Base-by-base conservation (phyloP, 2,888 invertebrate genomes). In the Marronus borbonicus region DNA sequence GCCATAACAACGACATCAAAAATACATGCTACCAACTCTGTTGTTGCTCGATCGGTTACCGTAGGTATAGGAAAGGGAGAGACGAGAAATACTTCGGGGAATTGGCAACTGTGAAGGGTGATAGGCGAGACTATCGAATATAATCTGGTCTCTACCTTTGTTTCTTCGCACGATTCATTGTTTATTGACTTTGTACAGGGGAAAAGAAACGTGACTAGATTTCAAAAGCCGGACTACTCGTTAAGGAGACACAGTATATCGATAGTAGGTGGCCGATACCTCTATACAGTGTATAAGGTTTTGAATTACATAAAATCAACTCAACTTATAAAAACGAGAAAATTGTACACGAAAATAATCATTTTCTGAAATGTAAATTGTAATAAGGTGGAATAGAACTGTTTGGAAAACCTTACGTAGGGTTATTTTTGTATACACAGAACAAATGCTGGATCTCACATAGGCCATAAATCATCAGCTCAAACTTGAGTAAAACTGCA, bases 1-100 rank as follows among this genome's bases (percentile, higher is more conserved):
- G 80, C 79, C 78, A 81, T 81, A 81, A 81, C 81, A 81, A 81
- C 80, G 79, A 78, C 80, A 81, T 81, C 82, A 81, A 81, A 81
- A 81, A 82, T 81, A 81, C 81, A 82, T 81, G 81, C 77, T 20
- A 44, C 24, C 66, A 20, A 49, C 68, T 28, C 50, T 50, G 44
- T 44, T 49, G 44, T 68, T 49, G 24, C 31, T 39, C 49, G 12
- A 44, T 49, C 68, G 68, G 50, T 50, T 50, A 68, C 49, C 28
- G 62, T 62, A 28, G 50, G 66, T 31, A 31, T 31, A 62, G 24
- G 62, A 62, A 24, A 44, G 31, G 66, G 44, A 20, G 49, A 68
- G 50, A 68, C 28, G 20, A 24, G 39, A 60, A 72, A 44, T 60
- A 60, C 72, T 39, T 39, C 12, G 44, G 72, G 72, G 72, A 74